Percentiles rank a stretch among this genome's conserved stretches.
Evolutionary conservation across 2,888 invertebrate genomes (phyloP).

Genomic region (Pyrochroa serraticornis): DNA sequence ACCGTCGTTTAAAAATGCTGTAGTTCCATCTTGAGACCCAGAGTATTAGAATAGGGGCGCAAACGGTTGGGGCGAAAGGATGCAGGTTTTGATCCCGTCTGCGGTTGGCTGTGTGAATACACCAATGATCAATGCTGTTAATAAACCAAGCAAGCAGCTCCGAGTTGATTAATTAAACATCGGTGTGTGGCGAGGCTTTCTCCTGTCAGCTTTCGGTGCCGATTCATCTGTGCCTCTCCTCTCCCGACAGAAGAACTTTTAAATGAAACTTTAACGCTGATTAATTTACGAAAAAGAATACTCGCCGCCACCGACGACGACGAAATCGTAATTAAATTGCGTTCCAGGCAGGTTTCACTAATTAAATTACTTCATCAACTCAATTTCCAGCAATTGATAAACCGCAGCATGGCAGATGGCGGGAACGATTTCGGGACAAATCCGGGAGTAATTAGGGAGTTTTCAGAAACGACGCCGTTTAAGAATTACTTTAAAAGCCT

Average conservation of each 20-base stretch:
- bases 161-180: constrained; percentile 60
- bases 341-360: too few relatives aligned
- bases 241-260: constrained; percentile 25
- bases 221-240: constrained; percentile 31
- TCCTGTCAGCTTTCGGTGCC: constrained; percentile 38
- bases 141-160: constrained; percentile 53
- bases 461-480: too few relatives aligned
- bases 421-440: too few relatives aligned
- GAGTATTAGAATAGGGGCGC: constrained; percentile 35
- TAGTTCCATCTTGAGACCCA: not conserved
- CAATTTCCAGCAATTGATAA: too few relatives aligned
- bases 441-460: too few relatives aligned
- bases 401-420: too few relatives aligned
- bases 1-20: too few relatives aligned
- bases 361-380: too few relatives aligned
- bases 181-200: constrained; percentile 55
- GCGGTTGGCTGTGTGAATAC: constrained; percentile 56
- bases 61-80: constrained; percentile 40
- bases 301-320: not conserved
- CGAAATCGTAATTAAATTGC: too few relatives aligned
- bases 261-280: constrained; percentile 29
- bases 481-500: too few relatives aligned
- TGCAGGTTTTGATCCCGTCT: constrained; percentile 54
- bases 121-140: constrained; percentile 59
- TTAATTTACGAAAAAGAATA: constrained; percentile 21